Evolutionary conservation across 2,888 invertebrate species (phyloP).

Genomic region (Drosophila mayaguana): DNA sequence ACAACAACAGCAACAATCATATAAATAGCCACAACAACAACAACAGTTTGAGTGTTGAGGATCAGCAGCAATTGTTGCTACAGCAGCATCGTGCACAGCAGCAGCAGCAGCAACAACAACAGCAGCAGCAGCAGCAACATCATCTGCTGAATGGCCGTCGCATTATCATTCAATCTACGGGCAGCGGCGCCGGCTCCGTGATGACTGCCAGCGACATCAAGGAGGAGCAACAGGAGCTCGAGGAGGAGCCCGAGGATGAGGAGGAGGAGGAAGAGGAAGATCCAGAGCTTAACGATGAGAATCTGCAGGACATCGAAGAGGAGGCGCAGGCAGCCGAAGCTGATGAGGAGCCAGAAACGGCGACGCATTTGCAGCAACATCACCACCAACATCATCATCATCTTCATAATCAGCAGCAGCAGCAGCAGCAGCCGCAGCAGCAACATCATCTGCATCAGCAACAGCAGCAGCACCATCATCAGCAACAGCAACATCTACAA

Average conservation of each 20-base stretch:
- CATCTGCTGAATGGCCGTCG: slow-evolving; percentile 81
- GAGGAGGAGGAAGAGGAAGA: slow-evolving; percentile 77
- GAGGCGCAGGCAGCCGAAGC: slow-evolving; percentile 82
- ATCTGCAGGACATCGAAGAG: slow-evolving; percentile 83
- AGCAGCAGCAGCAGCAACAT: slow-evolving; percentile 66
- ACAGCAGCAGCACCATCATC: slow-evolving; percentile 30
- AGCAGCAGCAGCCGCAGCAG: slow-evolving; percentile 22
- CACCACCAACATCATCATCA: slow-evolving; percentile 40
- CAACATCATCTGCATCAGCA: slow-evolving; percentile 34
- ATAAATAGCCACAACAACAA: slow-evolving; percentile 51
- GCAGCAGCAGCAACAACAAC: slow-evolving; percentile 56
- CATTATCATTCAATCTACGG: slow-evolving; percentile 79
- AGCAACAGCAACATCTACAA: slow-evolving; percentile 22
- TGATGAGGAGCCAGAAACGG: slow-evolving; percentile 75
- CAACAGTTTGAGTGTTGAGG: slow-evolving; percentile 40
- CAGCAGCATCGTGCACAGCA: slow-evolving; percentile 48
- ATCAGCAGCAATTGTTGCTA: slow-evolving; percentile 62
- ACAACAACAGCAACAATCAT: slow-evolving; percentile 62
- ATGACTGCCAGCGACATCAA: slow-evolving; percentile 48
- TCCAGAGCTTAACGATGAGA: slow-evolving; percentile 82
- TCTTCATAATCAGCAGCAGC: slow-evolving; percentile 36
- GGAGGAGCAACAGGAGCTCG: slow-evolving; percentile 63
- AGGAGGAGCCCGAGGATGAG: slow-evolving; percentile 66
- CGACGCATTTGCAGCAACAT: slow-evolving; percentile 51
- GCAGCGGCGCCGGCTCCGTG: slow-evolving; percentile 32